Base-by-base conservation (phyloP, 2,888 invertebrate genomes). In the Cryptus armator region DNA sequence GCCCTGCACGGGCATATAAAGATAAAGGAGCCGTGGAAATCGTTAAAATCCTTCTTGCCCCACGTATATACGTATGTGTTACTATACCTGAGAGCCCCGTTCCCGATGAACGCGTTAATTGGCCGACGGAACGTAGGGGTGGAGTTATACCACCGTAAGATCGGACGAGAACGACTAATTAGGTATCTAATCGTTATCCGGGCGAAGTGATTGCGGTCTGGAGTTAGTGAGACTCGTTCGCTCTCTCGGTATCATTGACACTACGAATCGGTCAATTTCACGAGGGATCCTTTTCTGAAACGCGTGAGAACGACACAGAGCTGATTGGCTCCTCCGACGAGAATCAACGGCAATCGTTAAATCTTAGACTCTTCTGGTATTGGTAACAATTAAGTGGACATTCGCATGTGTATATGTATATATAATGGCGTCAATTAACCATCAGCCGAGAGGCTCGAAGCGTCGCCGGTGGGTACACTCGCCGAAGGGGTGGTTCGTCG, bases 171-270 rank as follows among this genome's bases (percentile, higher is more conserved):
- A 10, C 62, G 70, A 75, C 83, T 79, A 83, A 83, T 83, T 79
- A 79, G 83, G 16, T 53, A 74, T 79, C 68, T 83, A 83, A 83
- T 79, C 62, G 62, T 79, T 56, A 70, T 75, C 68, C 74, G 83
- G 37, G 16, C 67, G 56, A 44, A 44, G 48, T 53, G 68, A 75
- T 68, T 83, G 64, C 53, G 10, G 46, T 14, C 7, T n/a, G 24
- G 16, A 53, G 62, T 44, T 68, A 32, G 56, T 43, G 48, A 37
- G 71, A 29, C 32, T 59, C 32, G 12, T 9, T 59, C 66, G 19
- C 37, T 19, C 64, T 67, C 59, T 19, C 12, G 43, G 3, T 51
- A 48, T 19, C 19, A 16, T 12, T 16, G 16, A 2, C 3, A 32
- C 29, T 0, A 14, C 12, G 43, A 67, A 62, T 67, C 48, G 43